phyloP scores from a whole-genome alignment of 2,113 vertebrate genomes.

The Macroglossus sobrinus region DNA sequence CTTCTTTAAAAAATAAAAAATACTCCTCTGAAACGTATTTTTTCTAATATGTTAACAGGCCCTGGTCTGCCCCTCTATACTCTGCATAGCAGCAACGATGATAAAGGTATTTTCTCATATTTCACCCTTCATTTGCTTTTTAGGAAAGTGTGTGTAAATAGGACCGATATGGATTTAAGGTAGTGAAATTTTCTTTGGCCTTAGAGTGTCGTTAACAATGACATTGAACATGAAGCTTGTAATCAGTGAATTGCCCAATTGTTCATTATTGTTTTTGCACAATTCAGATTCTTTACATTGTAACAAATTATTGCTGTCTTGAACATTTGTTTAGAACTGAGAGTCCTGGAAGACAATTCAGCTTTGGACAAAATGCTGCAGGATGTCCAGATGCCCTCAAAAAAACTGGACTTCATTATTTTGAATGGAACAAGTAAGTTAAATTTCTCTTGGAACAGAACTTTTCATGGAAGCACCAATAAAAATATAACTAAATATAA shows the following conservation, averaged over 20 bases:
- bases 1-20: background rate
- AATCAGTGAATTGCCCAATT: background rate
- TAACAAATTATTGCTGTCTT: background rate
- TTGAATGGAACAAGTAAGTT: slow-evolving; percentile 89
- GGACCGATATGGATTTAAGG: background rate
- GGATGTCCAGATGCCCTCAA: slow-evolving; percentile 91
- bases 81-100: slow-evolving; percentile 83
- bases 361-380: slow-evolving; percentile 84
- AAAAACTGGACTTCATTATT: slow-evolving; percentile 79
- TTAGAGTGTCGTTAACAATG: background rate
- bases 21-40: background rate
- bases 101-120: slow-evolving; percentile 81
- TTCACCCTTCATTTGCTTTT: background rate
- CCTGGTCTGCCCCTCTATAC: slow-evolving; percentile 89
- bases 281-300: slow-evolving; percentile 4
- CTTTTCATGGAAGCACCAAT: background rate
- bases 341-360: slow-evolving; percentile 90
- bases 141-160: background rate
- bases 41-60: slow-evolving; percentile 83
- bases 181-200: background rate
- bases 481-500: background rate
- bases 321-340: slow-evolving; percentile 81
- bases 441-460: slow-evolving; percentile 24
- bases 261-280: background rate
- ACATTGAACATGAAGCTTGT: background rate